phyloP scores from a whole-genome alignment of 2,113 vertebrate genomes.

The Camarhynchus parvulus region DNA sequence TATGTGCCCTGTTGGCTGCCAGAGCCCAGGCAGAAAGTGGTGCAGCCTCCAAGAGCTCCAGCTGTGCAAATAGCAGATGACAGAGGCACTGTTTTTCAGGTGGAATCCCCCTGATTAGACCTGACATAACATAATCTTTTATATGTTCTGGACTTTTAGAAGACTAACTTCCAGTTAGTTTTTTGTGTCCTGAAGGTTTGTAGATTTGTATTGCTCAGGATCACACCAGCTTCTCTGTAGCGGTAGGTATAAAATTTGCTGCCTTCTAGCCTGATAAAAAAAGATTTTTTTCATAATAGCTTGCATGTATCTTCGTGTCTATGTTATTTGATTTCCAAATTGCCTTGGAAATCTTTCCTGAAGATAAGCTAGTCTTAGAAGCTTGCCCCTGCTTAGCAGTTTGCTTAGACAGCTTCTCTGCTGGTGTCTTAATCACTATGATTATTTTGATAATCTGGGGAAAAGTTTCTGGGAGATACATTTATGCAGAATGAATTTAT shows the following conservation, averaged over 20 bases:
- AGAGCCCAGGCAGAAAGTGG: background rate
- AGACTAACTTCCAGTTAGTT: background rate
- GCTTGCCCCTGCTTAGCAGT: background rate
- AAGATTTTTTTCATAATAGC: background rate
- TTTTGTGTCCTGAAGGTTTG: background rate
- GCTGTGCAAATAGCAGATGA: background rate
- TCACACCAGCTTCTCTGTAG: background rate
- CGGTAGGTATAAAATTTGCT: background rate
- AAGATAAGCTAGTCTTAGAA: background rate
- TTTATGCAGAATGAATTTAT: background rate
- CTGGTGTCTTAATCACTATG: background rate
- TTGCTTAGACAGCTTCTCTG: background rate
- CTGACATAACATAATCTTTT: background rate
- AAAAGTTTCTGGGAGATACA: background rate
- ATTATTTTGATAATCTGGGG: background rate
- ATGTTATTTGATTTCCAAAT: background rate
- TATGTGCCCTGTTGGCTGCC: background rate
- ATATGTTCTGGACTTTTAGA: background rate
- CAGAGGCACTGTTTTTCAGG: background rate
- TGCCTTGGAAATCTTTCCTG: background rate
- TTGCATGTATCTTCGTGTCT: background rate
- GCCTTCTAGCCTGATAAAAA: background rate
- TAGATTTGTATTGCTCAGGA: background rate
- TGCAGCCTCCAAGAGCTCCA: background rate
- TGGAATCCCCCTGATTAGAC: background rate